These are phyloP conservation scores for Branchellion lobata DNA, from an alignment of 2,888 invertebrate genomes.

Conservation along the genomic window DNA sequence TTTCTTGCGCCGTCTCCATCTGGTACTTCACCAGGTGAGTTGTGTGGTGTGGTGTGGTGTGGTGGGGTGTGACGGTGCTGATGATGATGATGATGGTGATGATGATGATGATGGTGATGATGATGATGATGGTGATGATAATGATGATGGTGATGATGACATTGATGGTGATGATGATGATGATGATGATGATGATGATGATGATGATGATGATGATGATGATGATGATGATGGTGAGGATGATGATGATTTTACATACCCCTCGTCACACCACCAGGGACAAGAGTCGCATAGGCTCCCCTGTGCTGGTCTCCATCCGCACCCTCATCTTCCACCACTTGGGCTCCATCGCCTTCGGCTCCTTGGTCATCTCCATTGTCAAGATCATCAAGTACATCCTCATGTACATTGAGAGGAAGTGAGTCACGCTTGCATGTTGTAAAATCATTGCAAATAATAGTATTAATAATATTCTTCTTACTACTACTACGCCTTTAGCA, in stretches of 20 bases:
- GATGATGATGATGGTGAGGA: neutral
- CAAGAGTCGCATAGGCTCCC: constrained; percentile 55
- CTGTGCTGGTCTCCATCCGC: constrained; percentile 56
- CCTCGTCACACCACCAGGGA: constrained; percentile 53
- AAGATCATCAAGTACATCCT: constrained; percentile 62
- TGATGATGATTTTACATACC: neutral
- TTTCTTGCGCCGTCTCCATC: constrained; percentile 85
- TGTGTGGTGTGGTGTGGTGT: neutral
- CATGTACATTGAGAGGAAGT: constrained; percentile 62
- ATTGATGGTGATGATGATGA: no score
- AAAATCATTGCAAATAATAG: no score
- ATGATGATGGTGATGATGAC: neutral
- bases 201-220: neutral
- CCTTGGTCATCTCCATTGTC: constrained; percentile 62
- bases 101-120: no score
- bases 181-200: constrained; percentile 8
- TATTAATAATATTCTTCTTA: no score
- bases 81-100: no score
- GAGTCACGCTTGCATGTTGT: no score
- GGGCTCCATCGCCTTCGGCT: constrained; percentile 63
- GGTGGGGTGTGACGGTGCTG: no score
- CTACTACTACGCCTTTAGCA: no score
- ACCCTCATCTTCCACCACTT: constrained; percentile 60
- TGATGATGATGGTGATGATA: neutral
- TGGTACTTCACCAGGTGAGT: constrained; percentile 84